These are phyloP conservation scores for Drosophila sproati DNA, from an alignment of 1,140 invertebrate genomes.

Conservation along the genomic window DNA sequence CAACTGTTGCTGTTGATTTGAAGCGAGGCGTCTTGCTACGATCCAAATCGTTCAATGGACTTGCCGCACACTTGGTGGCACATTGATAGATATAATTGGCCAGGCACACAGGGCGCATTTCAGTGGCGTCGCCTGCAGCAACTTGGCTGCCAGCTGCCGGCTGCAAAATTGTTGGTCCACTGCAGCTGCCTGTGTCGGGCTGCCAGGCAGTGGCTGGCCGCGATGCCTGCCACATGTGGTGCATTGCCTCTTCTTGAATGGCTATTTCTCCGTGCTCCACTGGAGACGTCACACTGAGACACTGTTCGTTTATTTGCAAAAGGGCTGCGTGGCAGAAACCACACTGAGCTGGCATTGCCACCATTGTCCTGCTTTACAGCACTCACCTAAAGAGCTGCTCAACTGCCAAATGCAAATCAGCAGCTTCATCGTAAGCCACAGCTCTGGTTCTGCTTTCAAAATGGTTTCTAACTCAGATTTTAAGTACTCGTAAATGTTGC, in stretches of 20 bases:
- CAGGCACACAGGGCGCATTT: conserved; percentile 12
- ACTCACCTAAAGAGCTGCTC: conserved; percentile 32
- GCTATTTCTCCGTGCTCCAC: no score
- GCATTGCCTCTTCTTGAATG: background rate
- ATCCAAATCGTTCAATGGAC: conserved; percentile 16
- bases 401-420: conserved; percentile 18
- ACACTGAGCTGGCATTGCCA: conserved; percentile 2
- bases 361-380: background rate
- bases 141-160: conserved; percentile 17
- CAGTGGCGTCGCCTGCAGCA: conserved; percentile 2
- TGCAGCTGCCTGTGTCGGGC: conserved; percentile 35
- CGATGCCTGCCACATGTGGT: conserved; percentile 57
- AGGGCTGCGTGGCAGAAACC: conserved; percentile 10
- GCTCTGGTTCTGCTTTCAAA: conserved; percentile 2
- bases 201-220: background rate
- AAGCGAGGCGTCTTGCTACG: conserved; percentile 4
- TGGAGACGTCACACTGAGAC: conserved; percentile 8
- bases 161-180: conserved; percentile 27
- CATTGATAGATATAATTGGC: conserved; percentile 57
- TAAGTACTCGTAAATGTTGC: conserved; percentile 10
- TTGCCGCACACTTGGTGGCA: conserved; percentile 31
- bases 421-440: conserved; percentile 4
- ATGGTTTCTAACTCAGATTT: conserved; percentile 11
- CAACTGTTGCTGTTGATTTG: conserved; percentile 14
- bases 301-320: conserved; percentile 19